These are phyloP conservation scores for Prosapia bicincta DNA, from an alignment of 2,888 invertebrate genomes.

Conservation along the genomic window DNA sequence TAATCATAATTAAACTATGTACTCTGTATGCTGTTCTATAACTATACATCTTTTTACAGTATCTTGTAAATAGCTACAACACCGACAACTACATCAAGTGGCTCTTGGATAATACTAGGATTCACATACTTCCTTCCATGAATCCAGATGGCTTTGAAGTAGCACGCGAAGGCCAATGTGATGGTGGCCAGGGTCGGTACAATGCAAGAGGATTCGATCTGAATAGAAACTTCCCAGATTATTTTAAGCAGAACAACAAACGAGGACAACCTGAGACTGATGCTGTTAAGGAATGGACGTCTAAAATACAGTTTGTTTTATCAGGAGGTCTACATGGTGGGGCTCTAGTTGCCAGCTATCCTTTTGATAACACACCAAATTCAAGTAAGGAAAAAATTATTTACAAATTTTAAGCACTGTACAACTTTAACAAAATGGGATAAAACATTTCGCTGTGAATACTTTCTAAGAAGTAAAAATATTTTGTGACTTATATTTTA, in stretches of 20 bases:
- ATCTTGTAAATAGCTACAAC: constrained; percentile 77
- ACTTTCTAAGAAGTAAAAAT: too few relatives aligned
- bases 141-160: constrained; percentile 97
- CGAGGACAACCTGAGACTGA: constrained; percentile 92
- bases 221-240: constrained; percentile 96
- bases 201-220: constrained; percentile 87
- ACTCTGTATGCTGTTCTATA: too few relatives aligned
- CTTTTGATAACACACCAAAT: constrained; percentile 93
- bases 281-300: constrained; percentile 91
- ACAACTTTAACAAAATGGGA: too few relatives aligned
- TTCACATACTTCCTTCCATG: constrained; percentile 97
- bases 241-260: constrained; percentile 84
- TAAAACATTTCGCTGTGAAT: too few relatives aligned
- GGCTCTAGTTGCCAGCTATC: constrained; percentile 93
- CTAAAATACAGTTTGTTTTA: constrained; percentile 87
- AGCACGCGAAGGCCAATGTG: constrained; percentile 84
- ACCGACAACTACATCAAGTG: constrained; percentile 83
- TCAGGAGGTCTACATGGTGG: constrained; percentile 95
- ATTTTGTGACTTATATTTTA: too few relatives aligned
- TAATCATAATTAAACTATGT: too few relatives aligned
- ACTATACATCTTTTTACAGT: too few relatives aligned
- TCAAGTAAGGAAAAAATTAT: constrained; percentile 69
- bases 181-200: constrained; percentile 83
- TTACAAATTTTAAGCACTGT: too few relatives aligned
- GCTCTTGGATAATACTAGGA: constrained; percentile 90